Percentiles rank a stretch among this genome's conserved stretches.
phyloP scores from a whole-genome alignment of 2,888 invertebrate genomes.

The Frankliniella intonsa region DNA sequence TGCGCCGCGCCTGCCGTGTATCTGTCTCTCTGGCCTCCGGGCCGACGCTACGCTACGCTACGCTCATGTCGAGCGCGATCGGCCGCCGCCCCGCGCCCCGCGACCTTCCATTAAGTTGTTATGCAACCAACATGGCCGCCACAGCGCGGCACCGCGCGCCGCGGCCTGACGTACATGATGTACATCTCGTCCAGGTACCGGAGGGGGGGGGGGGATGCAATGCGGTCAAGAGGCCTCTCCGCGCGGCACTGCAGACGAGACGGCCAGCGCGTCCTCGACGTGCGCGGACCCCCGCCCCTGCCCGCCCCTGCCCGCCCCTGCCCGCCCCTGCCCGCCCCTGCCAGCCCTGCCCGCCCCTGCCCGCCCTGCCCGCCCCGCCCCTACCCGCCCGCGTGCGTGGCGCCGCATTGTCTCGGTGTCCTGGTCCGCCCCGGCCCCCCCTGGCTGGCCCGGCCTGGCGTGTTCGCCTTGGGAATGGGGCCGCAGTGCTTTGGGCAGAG shows the following conservation, averaged over 20 bases:
- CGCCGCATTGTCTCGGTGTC: neutral
- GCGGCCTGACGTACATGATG: conserved; percentile 7
- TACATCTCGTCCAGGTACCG: neutral
- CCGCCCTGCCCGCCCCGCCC: neutral
- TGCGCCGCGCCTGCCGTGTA: conserved; percentile 17
- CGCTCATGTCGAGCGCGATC: conserved; percentile 33
- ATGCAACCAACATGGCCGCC: neutral
- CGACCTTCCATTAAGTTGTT: conserved; percentile 25
- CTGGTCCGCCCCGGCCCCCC: neutral
- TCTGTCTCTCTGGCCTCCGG: conserved; percentile 34
- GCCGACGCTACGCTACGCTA: conserved; percentile 32
- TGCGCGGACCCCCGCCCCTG: no score
- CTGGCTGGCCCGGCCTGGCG: neutral
- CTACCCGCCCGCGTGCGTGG: no score
- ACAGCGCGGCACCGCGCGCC: neutral
- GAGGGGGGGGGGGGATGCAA: neutral
- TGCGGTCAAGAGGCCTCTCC: neutral
- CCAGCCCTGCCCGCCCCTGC: no score
- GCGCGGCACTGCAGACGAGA: no score
- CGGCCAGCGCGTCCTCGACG: no score
- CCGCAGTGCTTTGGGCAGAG: neutral
- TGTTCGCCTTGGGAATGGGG: neutral
- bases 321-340: neutral
- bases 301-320: neutral
- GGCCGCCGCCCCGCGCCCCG: conserved; percentile 25